Evolutionary conservation across 2,888 invertebrate genomes (phyloP).

Genomic region (Athrips mouffetella): DNA sequence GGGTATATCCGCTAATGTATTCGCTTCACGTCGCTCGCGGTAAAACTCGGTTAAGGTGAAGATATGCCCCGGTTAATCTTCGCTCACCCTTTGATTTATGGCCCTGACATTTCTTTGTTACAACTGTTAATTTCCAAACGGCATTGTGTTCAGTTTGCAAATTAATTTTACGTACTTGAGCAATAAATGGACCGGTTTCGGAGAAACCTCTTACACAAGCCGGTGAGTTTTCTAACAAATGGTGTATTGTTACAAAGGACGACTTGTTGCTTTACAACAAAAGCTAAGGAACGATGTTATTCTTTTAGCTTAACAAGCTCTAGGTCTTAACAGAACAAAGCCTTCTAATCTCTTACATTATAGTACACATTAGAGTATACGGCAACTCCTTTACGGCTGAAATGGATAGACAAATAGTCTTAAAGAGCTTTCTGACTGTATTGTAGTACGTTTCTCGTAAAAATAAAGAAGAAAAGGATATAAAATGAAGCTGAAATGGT

Average conservation of each 20-base stretch:
- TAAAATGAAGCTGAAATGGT: conserved; percentile 1
- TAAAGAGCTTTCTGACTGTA: neutral
- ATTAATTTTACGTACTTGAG: neutral
- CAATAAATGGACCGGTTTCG: too few species aligned
- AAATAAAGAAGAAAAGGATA: conserved; percentile 2
- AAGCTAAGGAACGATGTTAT: neutral
- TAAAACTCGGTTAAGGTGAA: conserved; percentile 70
- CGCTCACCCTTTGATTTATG: conserved; percentile 60
- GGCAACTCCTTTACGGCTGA: neutral
- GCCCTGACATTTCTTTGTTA: conserved; percentile 46
- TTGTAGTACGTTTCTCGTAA: neutral
- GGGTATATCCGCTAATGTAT: conserved; percentile 50
- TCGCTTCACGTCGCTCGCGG: conserved; percentile 65
- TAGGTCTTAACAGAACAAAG: neutral
- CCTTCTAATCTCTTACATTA: neutral
- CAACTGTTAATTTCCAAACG: conserved; percentile 35
- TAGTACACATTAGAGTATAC: conserved; percentile 1
- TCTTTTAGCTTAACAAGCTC: neutral
- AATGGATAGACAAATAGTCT: neutral
- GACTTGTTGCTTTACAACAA: neutral
- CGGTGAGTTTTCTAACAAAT: too few species aligned
- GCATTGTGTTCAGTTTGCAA: conserved; percentile 21
- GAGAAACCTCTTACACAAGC: too few species aligned
- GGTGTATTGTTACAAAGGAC: neutral
- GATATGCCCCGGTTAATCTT: conserved; percentile 70